Percentiles rank a stretch among this genome's conserved stretches.
These are phyloP conservation scores for Rhizomys pruinosus DNA, from an alignment of 2,113 vertebrate genomes.

Conservation along the genomic window DNA sequence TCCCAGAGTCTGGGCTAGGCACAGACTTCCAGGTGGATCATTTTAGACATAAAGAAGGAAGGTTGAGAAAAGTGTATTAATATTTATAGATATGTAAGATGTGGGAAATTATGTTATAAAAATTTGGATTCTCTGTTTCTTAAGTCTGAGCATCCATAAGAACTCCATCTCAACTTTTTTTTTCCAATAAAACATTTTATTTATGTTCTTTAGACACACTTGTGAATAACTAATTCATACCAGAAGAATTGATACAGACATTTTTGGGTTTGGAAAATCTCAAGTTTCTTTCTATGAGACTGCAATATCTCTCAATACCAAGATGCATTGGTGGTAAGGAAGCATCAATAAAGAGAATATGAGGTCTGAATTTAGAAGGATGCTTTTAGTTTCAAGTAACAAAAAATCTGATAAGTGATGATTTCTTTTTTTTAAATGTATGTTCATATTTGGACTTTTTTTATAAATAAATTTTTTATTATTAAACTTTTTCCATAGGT, in stretches of 20 bases:
- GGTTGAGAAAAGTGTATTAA: not conserved
- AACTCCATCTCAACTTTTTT: not conserved
- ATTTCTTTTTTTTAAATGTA: too few species aligned
- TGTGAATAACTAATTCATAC: not conserved
- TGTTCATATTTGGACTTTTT: too few species aligned
- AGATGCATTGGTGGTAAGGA: not conserved
- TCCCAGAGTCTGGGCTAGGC: not conserved
- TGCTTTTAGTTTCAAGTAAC: not conserved
- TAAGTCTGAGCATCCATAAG: not conserved
- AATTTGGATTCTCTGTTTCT: not conserved
- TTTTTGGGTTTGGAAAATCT: not conserved
- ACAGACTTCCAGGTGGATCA: not conserved
- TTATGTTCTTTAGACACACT: not conserved
- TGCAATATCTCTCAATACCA: not conserved
- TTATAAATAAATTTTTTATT: too few species aligned
- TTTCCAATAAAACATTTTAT: constrained; percentile 13
- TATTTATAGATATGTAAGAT: not conserved
- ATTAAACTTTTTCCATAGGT: too few species aligned
- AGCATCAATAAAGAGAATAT: not conserved
- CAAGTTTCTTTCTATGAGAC: not conserved
- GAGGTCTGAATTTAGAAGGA: not conserved
- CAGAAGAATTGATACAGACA: constrained; percentile 21
- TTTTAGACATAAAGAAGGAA: not conserved
- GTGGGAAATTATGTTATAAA: not conserved
- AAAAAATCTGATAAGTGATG: not conserved